Percentiles rank a stretch among this genome's conserved stretches.
Conservation (phyloP, 2,797 vertebrate species). For the Pseudochromis fuscus region DNA sequence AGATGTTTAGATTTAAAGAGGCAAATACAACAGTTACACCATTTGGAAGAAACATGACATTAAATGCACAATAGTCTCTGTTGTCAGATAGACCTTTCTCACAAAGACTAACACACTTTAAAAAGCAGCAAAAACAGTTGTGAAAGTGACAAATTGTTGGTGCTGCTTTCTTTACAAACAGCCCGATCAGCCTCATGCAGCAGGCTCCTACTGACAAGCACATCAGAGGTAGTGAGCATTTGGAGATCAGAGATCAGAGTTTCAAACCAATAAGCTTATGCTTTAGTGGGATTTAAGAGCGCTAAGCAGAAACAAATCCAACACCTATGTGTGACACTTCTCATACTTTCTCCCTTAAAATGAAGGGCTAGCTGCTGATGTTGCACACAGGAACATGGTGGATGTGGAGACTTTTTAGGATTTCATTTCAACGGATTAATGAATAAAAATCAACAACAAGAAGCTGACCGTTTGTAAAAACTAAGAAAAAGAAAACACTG, state of each 20-base stretch:
- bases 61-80: no score
- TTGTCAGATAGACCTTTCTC: no score
- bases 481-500: background rate
- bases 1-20: background rate
- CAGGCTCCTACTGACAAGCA: conserved; percentile 4
- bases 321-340: background rate
- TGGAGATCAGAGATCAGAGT: conserved; percentile 41
- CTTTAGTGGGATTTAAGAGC: conserved; percentile 37
- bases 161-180: background rate
- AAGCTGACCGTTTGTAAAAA: background rate
- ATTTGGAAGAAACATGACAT: no score
- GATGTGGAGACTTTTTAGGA: background rate
- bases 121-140: no score
- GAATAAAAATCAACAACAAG: conserved; percentile 3
- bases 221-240: background rate
- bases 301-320: conserved; percentile 34
- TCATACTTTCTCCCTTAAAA: background rate
- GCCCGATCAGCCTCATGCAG: background rate
- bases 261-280: conserved; percentile 45
- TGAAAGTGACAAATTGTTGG: background rate
- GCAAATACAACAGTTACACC: no score
- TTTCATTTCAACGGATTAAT: conserved; percentile 3
- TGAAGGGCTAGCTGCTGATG: background rate
- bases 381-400: background rate
- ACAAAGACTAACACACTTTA: no score